Evolutionary conservation across 2,113 vertebrate species (phyloP), one percentile per base, ranked within the genome.

Genomic region (Mustelus asterias): DNA sequence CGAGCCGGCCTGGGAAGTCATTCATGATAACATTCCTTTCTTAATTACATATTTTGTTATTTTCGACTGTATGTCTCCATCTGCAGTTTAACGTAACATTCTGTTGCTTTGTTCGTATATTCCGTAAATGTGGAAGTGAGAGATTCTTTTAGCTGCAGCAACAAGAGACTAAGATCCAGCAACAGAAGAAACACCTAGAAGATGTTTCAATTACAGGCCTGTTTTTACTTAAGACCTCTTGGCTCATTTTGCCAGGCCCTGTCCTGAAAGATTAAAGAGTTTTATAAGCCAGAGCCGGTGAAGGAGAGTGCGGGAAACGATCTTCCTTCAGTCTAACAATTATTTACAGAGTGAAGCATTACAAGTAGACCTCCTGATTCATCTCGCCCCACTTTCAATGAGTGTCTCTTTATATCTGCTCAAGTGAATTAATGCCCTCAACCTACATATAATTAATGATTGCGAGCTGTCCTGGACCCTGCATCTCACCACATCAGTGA

Each of bases 21-120:
- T 72, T 95, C 72, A 72, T 76, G 67, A 37, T 70, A 72, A 54
- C 94, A 95, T 95, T 95, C 94, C 94, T 95, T 72, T 54, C 44
- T 33, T 95, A 95, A 95, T 95, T 95, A 95, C 94, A 95, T 72
- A 95, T 95, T 95, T 95, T 95, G 70, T 95, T 76, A 95, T 95
- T 95, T 95, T 95, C 44, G 37, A 76, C 94, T 76, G 65, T 48
- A 95, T 95, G 94, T 95, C 44, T 72, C 94, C 69, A 70, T 95
- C 67, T 72, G 26, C 41, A 95, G 94, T 72, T 44, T 48, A 26
- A 70, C 11, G 9, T 70, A 48, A 37, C 37, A 48, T 94, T 44
- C 69, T 95, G 67, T 95, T 95, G 44, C 69, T 72, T 95, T 76
- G 67, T 94, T 44, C 22, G 3, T 5, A 22, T 26, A 11, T 95